Conservation (phyloP, 2,113 vertebrate genomes). For the Pogonocichla stellata region DNA sequence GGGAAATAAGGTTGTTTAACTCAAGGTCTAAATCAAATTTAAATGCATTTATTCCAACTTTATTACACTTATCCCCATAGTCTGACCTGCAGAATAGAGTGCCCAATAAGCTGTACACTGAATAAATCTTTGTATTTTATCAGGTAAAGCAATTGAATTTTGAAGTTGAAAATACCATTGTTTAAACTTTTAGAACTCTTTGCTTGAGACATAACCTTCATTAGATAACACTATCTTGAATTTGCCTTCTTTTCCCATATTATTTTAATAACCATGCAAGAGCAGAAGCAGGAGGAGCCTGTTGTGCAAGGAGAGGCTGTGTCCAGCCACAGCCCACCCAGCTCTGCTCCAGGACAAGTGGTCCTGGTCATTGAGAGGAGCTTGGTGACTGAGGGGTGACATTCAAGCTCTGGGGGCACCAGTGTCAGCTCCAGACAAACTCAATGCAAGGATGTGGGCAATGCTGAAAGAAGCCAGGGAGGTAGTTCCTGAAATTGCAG, state of each 20-base stretch:
- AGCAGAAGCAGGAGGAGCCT: not conserved
- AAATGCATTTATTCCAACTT: not conserved
- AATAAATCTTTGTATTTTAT: not conserved
- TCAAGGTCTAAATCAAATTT: not conserved
- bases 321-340: not conserved
- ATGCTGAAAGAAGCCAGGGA: not conserved
- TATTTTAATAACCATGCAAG: not conserved
- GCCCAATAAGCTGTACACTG: not conserved
- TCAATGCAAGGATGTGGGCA: not conserved
- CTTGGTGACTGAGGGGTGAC: fast-evolving
- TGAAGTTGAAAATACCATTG: not conserved
- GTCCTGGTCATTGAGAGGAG: not conserved
- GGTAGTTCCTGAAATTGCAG: not conserved
- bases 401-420: not conserved
- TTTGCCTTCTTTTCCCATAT: not conserved
- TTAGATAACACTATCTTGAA: not conserved
- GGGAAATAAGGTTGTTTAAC: not conserved
- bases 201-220: not conserved
- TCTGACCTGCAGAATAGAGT: not conserved
- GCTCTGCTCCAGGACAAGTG: not conserved
- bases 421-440: not conserved
- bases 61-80: not conserved
- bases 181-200: not conserved
- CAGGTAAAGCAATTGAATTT: not conserved
- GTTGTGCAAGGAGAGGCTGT: not conserved